Evolutionary conservation across 2,888 invertebrate species (phyloP).

Genomic region (Epinotia bilunana): DNA sequence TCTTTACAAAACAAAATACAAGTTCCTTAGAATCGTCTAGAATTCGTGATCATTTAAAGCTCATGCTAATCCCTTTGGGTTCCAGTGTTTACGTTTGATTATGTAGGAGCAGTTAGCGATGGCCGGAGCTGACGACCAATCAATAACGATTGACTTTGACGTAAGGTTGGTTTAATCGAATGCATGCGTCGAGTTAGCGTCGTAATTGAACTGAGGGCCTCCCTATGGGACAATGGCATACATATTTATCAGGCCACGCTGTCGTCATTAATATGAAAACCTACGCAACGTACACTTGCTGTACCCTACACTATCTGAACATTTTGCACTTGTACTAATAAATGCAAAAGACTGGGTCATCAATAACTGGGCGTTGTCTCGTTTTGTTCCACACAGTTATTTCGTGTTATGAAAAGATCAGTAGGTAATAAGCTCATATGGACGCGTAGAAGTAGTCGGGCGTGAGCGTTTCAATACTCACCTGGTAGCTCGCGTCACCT

Average conservation of each 20-base stretch:
- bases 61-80: not conserved
- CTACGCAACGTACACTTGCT: slow-evolving; percentile 15
- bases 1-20: too few relatives aligned
- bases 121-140: slow-evolving; percentile 1
- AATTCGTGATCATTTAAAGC: not conserved
- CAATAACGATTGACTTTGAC: slow-evolving; percentile 30
- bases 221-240: slow-evolving; percentile 39
- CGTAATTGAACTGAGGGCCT: slow-evolving; percentile 27
- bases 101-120: slow-evolving; percentile 1
- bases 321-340: not conserved
- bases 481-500: too few relatives aligned
- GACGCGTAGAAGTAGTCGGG: too few relatives aligned
- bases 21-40: not conserved
- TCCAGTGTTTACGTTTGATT: not conserved
- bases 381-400: not conserved
- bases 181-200: slow-evolving; percentile 15
- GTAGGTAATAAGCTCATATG: too few relatives aligned
- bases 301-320: slow-evolving; percentile 1
- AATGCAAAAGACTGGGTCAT: not conserved
- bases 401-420: too few relatives aligned
- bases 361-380: not conserved
- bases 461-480: too few relatives aligned
- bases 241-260: slow-evolving; percentile 30
- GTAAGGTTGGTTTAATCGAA: slow-evolving; percentile 26
- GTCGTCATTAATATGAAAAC: slow-evolving; percentile 34